Evolutionary conservation across 2,888 invertebrate species (phyloP), one percentile per base, ranked within the genome.

Genomic region (Desoria tigrina): DNA sequence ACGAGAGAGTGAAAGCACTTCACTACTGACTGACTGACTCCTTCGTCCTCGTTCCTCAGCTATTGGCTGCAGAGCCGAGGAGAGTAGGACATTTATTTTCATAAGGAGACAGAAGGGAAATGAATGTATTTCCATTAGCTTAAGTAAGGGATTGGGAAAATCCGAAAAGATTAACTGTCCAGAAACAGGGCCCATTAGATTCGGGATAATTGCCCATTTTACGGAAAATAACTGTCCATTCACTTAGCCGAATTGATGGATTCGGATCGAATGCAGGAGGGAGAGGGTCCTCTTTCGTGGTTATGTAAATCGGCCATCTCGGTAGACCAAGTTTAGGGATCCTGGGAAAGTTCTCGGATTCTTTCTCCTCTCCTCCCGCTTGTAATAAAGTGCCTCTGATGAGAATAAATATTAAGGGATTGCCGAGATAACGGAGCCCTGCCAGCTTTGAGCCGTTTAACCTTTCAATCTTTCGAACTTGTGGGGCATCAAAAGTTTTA

Each of bases 81-180:
- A 32, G 32, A 32, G 32, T 32, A 57, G 23, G 42, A 57, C 39
- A 57, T 57, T 57, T 42, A 57, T 57, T 57, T 57, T 42, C 56
- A 57, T 57, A 57, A 57, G 37, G 37, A 54, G 21, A 51, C 6
- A 23, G 9, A 27, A 27, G n/a, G 27, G 18, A 26, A 37, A 57
- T 39, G 42, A 7, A 26, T 55, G 28, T 21, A 55, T 28, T 55
- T 55, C 55, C 55, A 55, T 55, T 55, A 55, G 28, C 14, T 32
- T 55, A 55, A 55, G 55, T 55, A 55, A 26, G 21, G 55, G n/a
- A 27, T 16, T 55, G 9, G 16, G 28, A n/a, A 28, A 55, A 28
- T 28, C 55, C n/a, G 4, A 57, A 57, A 57, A 57, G 56, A 37
- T 57, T 37, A 57, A 39, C 37, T 57, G 56, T 11, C 55, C 56